phyloP scores from a whole-genome alignment of 2,797 vertebrate species.

The Euphonia xanthogaster region DNA sequence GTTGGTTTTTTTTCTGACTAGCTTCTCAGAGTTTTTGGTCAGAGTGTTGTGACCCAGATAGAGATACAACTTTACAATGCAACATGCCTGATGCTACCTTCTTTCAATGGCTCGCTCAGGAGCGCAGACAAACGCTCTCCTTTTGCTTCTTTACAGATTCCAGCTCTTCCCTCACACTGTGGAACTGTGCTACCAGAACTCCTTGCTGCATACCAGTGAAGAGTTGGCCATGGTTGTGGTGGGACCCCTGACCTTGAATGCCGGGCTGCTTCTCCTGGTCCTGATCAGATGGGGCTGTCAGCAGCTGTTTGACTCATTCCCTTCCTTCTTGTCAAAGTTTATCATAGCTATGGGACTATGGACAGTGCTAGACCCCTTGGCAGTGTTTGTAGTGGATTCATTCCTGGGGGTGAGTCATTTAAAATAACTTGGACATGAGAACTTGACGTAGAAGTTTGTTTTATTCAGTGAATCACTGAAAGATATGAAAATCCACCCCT shows the following conservation, averaged over 20 bases:
- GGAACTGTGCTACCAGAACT: conserved; percentile 89
- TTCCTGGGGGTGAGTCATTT: conserved; percentile 98
- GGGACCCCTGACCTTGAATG: conserved; percentile 91
- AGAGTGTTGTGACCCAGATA: neutral
- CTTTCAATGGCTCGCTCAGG: neutral
- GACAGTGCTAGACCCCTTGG: conserved; percentile 95
- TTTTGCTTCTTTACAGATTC: conserved; percentile 79
- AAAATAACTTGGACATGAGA: conserved; percentile 88
- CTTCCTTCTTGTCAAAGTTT: conserved; percentile 95
- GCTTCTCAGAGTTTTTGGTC: neutral
- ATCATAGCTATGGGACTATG: conserved; percentile 95
- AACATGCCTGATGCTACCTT: neutral
- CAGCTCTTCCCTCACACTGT: conserved; percentile 85
- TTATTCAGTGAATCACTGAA: conserved; percentile 59
- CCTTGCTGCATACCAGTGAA: conserved; percentile 85
- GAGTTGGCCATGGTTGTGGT: conserved; percentile 87
- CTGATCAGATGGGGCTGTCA: conserved; percentile 97
- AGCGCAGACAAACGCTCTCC: neutral
- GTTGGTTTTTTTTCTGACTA: neutral
- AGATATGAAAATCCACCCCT: conserved; percentile 56
- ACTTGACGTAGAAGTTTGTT: conserved; percentile 85
- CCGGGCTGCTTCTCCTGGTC: conserved; percentile 84
- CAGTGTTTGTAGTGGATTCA: conserved; percentile 90
- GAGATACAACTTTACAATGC: neutral
- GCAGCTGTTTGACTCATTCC: conserved; percentile 90